phyloP scores from a whole-genome alignment of 2,888 invertebrate species.

The Dasypogon diadema region DNA sequence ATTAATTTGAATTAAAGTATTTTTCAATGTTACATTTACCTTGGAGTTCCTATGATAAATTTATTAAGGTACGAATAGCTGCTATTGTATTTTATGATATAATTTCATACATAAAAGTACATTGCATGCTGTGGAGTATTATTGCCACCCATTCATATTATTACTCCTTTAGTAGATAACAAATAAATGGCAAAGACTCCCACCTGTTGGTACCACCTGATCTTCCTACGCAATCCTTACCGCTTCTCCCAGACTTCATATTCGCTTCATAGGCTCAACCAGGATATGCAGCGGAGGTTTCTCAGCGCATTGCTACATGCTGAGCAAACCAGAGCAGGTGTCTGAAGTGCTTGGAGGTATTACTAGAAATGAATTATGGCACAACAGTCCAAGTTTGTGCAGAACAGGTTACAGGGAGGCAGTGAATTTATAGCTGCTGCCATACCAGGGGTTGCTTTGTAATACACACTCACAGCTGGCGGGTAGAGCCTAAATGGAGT shows the following conservation, averaged over 20 bases:
- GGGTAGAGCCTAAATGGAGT: constrained; percentile 40
- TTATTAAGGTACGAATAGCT: too few relatives aligned
- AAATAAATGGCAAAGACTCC: too few relatives aligned
- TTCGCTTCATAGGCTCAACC: not conserved
- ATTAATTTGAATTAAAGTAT: too few relatives aligned
- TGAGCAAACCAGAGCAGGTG: constrained; percentile 43
- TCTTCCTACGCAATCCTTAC: not conserved
- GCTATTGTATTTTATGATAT: too few relatives aligned
- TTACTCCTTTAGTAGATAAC: too few relatives aligned
- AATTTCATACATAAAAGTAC: too few relatives aligned
- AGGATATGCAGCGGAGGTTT: constrained; percentile 17
- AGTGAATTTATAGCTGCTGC: constrained; percentile 40
- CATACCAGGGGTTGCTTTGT: constrained; percentile 16
- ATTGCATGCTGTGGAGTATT: too few relatives aligned
- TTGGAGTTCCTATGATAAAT: too few relatives aligned
- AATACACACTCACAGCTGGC: constrained; percentile 35
- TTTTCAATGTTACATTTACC: too few relatives aligned
- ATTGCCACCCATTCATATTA: too few relatives aligned
- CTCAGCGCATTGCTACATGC: constrained; percentile 29
- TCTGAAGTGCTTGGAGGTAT: constrained; percentile 42
- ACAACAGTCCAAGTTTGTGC: constrained; percentile 38
- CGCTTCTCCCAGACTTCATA: not conserved
- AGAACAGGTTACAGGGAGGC: not conserved
- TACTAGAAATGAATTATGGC: constrained; percentile 48
- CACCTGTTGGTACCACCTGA: not conserved